Percentiles rank a stretch among this genome's conserved stretches.
Evolutionary conservation across 1,140 invertebrate species (phyloP).

Genomic region (Vanessa atalanta): DNA sequence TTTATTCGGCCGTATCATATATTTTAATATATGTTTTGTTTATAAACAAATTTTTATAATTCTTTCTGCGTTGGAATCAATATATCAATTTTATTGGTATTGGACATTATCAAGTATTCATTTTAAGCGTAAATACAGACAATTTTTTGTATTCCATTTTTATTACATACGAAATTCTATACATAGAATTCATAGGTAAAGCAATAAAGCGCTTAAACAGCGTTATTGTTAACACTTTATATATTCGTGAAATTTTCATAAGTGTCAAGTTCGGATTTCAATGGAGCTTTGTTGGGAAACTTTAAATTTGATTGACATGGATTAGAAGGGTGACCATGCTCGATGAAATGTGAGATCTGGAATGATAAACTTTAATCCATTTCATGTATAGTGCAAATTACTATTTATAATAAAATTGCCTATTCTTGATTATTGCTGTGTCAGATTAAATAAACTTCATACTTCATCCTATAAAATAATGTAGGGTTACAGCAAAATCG

Average conservation of each 20-base stretch:
- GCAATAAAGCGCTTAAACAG: neutral
- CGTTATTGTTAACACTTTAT: neutral
- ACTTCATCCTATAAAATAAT: no score
- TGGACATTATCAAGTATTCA: no score
- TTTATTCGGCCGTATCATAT: no score
- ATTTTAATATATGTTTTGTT: no score
- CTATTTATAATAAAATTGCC: neutral
- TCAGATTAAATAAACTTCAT: neutral
- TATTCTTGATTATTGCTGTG: neutral
- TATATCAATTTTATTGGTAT: no score
- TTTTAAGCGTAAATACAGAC: no score
- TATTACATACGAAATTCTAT: neutral
- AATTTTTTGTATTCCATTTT: neutral
- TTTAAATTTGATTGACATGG: slow-evolving; percentile 49
- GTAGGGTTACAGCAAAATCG: no score
- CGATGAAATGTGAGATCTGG: slow-evolving; percentile 12
- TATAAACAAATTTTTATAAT: no score
- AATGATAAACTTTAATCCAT: slow-evolving; percentile 16
- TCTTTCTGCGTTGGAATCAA: no score
- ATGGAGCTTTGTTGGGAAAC: slow-evolving; percentile 32
- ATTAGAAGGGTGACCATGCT: slow-evolving; percentile 39
- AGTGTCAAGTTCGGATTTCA: slow-evolving; percentile 17
- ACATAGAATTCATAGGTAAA: neutral
- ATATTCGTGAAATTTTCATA: neutral
- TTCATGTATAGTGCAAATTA: neutral